Percentiles rank a stretch among this genome's conserved stretches.
phyloP scores from a whole-genome alignment of 2,797 vertebrate species.

The Notolepis coatsorum region DNA sequence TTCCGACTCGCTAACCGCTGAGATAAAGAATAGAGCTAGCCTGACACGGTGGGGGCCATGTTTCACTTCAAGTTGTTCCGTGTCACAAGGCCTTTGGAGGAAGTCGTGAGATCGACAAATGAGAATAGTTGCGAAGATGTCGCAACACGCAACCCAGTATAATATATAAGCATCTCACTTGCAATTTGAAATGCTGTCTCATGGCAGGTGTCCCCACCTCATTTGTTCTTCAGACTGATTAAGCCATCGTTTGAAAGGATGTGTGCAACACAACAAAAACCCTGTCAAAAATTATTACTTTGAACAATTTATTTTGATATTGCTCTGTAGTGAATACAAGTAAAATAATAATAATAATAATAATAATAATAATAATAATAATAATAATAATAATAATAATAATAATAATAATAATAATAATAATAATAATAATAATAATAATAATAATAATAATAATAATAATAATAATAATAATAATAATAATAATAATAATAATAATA shows the following conservation, averaged over 20 bases:
- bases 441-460: too few relatives aligned
- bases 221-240: not conserved
- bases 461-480: too few relatives aligned
- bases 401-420: too few relatives aligned
- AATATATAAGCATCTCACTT: conserved; percentile 45
- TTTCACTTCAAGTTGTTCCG: conserved; percentile 58
- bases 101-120: conserved; percentile 49
- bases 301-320: conserved; percentile 34
- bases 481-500: too few relatives aligned
- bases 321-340: too few relatives aligned
- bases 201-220: too few relatives aligned
- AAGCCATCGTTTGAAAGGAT: conserved; percentile 17
- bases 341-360: too few relatives aligned
- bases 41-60: conserved; percentile 39
- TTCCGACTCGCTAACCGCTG: conserved; percentile 35
- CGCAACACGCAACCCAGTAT: conserved; percentile 43
- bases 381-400: too few relatives aligned
- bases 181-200: conserved; percentile 20
- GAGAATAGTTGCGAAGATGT: conserved; percentile 49
- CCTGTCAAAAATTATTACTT: conserved; percentile 2
- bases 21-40: conserved; percentile 61
- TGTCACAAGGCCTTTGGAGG: conserved; percentile 54
- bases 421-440: too few relatives aligned
- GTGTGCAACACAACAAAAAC: conserved; percentile 16
- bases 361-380: too few relatives aligned